Conservation (phyloP, 2,797 vertebrate species). For the Salarias fasciatus region DNA sequence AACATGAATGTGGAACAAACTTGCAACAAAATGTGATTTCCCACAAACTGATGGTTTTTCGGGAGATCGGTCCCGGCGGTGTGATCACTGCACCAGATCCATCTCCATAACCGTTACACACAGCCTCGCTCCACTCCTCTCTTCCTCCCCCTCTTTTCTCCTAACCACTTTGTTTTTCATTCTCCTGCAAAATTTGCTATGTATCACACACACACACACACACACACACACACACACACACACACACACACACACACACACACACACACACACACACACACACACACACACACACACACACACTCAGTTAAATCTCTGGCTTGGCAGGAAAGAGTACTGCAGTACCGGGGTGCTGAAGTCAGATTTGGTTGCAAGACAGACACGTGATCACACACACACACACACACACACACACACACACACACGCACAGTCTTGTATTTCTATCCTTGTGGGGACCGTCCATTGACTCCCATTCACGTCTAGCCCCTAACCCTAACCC, state of each 20-base stretch:
- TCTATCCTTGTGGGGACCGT: too few relatives aligned
- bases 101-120: too few relatives aligned
- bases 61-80: too few relatives aligned
- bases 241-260: too few relatives aligned
- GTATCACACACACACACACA: not conserved
- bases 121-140: not conserved
- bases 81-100: too few relatives aligned
- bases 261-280: not conserved
- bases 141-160: conserved; percentile 1
- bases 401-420: conserved; percentile 9
- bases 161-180: conserved; percentile 17
- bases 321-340: conserved; percentile 55
- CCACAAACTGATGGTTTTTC: too few relatives aligned
- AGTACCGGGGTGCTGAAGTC: conserved; percentile 46
- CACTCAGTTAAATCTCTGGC: conserved; percentile 23
- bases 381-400: conserved; percentile 17
- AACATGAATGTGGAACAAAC: too few relatives aligned
- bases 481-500: too few relatives aligned
- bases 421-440: too few relatives aligned
- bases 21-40: too few relatives aligned
- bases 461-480: too few relatives aligned
- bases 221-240: not conserved
- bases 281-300: conserved; percentile 4
- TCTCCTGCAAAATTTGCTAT: conserved; percentile 28
- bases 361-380: conserved; percentile 49